Conservation (phyloP, 1,140 invertebrate genomes). For the Drosophila aff. region DNA sequence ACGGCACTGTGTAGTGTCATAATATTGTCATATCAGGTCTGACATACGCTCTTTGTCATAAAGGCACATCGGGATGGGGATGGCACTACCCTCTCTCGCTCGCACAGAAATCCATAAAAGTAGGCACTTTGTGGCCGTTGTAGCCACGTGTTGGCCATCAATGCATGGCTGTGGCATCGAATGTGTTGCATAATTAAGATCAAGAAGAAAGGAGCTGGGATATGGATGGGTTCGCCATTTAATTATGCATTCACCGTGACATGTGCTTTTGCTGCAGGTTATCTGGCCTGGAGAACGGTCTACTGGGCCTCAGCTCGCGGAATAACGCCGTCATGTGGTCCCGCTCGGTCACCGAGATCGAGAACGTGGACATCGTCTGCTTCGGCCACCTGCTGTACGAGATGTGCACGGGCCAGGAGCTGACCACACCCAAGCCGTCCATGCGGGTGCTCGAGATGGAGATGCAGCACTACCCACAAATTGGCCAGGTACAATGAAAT, state of each 20-base stretch:
- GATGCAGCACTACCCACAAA: slow-evolving; percentile 91
- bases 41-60: slow-evolving; percentile 60
- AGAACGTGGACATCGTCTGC: slow-evolving; percentile 89
- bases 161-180: slow-evolving; percentile 27
- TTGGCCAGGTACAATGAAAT: slow-evolving; percentile 80
- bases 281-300: slow-evolving; percentile 93
- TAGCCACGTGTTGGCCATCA: slow-evolving; percentile 56
- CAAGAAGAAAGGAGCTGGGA: slow-evolving; percentile 8
- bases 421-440: slow-evolving; percentile 90
- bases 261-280: slow-evolving; percentile 86
- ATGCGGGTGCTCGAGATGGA: slow-evolving; percentile 90
- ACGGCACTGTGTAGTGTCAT: slow-evolving; percentile 33
- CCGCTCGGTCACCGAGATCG: slow-evolving; percentile 87
- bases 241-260: slow-evolving; percentile 57
- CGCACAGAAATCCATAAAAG: slow-evolving; percentile 63
- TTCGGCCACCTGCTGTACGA: slow-evolving; percentile 95
- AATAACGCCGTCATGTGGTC: slow-evolving; percentile 86
- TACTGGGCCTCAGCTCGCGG: slow-evolving; percentile 91
- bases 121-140: slow-evolving; percentile 46
- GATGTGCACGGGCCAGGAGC: slow-evolving; percentile 94
- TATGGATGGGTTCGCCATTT: slow-evolving; percentile 11
- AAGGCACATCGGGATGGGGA: slow-evolving; percentile 13
- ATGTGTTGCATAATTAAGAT: slow-evolving; percentile 48
- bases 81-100: slow-evolving; percentile 26
- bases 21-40: slow-evolving; percentile 56